Evolutionary conservation across 2,797 vertebrate genomes (phyloP).

Genomic region (Pseudochirops corinnae): DNA sequence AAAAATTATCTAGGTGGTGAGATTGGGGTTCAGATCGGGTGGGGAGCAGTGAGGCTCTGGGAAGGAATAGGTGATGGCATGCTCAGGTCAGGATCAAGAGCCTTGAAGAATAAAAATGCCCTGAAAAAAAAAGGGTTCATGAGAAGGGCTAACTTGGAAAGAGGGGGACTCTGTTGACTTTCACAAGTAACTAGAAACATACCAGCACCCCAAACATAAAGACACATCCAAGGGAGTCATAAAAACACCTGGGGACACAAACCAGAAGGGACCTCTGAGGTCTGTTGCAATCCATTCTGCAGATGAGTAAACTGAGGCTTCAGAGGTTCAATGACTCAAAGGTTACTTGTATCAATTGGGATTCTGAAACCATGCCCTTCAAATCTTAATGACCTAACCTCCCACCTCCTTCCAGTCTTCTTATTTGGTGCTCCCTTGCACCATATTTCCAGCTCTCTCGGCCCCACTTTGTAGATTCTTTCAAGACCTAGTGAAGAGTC

Average conservation of each 20-base stretch:
- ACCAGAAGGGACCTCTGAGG: neutral
- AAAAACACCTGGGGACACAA: neutral
- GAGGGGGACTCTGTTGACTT: neutral
- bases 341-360: neutral
- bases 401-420: no score
- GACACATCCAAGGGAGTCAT: neutral
- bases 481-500: neutral
- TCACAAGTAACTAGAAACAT: neutral
- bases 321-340: neutral
- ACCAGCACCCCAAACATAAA: neutral
- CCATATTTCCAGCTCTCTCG: neutral
- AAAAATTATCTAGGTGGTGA: neutral
- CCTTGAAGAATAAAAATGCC: neutral
- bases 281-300: neutral
- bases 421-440: no score
- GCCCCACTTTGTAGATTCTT: neutral
- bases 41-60: neutral
- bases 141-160: neutral
- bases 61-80: neutral
- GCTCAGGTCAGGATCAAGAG: neutral
- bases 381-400: no score
- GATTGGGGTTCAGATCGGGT: neutral
- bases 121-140: neutral
- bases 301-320: neutral
- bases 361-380: neutral